Percentiles rank a stretch among this genome's conserved stretches.
These are phyloP conservation scores for Dugesia japonica DNA, from an alignment of 2,888 invertebrate species.

Conservation along the genomic window DNA sequence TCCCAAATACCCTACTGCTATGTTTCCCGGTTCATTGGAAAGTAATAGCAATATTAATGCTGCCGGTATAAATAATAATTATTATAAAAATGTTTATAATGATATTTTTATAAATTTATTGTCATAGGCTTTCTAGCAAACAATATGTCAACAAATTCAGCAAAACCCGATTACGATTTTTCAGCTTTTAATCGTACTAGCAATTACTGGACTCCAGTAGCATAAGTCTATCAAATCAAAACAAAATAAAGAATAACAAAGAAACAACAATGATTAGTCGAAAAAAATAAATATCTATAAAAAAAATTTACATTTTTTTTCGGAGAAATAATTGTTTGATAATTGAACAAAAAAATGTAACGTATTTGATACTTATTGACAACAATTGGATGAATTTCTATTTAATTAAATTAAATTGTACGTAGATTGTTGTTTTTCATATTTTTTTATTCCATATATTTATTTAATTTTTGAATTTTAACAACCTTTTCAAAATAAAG, in stretches of 20 bases:
- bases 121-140: neutral
- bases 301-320: neutral
- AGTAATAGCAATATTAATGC: neutral
- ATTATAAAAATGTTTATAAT: neutral
- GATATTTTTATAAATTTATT: no score
- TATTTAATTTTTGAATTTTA: neutral
- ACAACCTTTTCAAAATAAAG: no score
- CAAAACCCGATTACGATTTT: slow-evolving; percentile 1
- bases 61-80: neutral
- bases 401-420: neutral
- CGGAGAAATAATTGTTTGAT: no score
- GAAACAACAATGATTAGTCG: neutral
- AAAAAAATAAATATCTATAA: neutral
- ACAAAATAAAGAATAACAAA: neutral
- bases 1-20: neutral
- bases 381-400: neutral
- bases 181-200: neutral
- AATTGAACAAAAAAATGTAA: neutral
- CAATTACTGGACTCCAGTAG: neutral
- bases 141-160: neutral
- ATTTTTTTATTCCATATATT: neutral
- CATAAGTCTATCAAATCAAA: neutral
- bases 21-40: neutral
- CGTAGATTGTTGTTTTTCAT: neutral
- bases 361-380: neutral